Percentiles rank a stretch among this genome's conserved stretches.
phyloP scores from a whole-genome alignment of 2,113 vertebrate species.

The Galbula dea region DNA sequence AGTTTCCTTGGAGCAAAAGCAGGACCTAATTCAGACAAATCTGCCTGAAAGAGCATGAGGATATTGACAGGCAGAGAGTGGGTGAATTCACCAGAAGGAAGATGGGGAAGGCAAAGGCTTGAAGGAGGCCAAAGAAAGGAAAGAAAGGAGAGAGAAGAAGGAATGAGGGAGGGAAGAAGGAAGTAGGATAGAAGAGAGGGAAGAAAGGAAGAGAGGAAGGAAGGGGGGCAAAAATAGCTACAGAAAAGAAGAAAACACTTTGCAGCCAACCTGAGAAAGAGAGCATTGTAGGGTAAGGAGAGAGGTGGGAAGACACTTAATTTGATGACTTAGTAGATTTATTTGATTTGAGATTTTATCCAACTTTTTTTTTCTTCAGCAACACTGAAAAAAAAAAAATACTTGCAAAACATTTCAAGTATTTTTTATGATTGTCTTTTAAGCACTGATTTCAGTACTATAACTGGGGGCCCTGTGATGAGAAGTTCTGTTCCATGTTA shows the following conservation, averaged over 20 bases:
- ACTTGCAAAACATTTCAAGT: neutral
- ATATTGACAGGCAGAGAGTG: neutral
- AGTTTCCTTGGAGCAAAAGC: neutral
- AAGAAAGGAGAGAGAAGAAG: neutral
- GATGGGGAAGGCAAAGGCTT: neutral
- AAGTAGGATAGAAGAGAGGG: neutral
- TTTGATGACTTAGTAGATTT: neutral
- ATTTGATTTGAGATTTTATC: neutral
- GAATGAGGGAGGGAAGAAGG: neutral
- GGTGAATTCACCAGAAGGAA: neutral
- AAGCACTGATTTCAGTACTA: neutral
- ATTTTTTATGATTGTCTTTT: neutral
- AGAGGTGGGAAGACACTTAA: neutral
- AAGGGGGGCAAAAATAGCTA: neutral
- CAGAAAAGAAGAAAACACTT: neutral
- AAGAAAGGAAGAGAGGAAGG: neutral
- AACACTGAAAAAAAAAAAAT: neutral
- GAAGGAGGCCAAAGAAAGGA: neutral
- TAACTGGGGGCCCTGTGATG: neutral
- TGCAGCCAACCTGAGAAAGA: neutral
- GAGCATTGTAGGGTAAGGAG: neutral
- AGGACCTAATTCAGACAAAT: neutral
- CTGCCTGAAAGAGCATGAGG: neutral
- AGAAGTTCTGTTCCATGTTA: neutral
- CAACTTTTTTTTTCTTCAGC: neutral